Percentiles rank a stretch among this genome's conserved stretches.
Conservation (phyloP, 1,140 invertebrate species). For the Eriosoma lanigerum region DNA sequence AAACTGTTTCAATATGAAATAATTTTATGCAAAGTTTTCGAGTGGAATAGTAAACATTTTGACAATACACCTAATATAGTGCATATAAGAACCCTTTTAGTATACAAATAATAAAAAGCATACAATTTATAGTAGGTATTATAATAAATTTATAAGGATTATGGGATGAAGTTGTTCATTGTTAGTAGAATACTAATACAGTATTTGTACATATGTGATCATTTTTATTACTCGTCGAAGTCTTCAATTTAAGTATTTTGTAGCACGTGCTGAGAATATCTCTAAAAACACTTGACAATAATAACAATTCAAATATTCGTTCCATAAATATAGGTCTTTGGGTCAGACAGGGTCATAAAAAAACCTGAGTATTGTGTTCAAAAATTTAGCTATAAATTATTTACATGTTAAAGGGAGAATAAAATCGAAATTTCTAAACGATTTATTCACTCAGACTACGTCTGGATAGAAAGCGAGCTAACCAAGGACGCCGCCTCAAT, state of each 20-base stretch:
- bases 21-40: background rate
- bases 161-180: background rate
- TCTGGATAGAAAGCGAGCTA: constrained; percentile 39
- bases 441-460: background rate
- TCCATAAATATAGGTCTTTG: constrained; percentile 50
- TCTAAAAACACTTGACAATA: constrained; percentile 15
- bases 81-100: background rate
- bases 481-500: constrained; percentile 47
- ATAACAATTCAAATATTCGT: constrained; percentile 34
- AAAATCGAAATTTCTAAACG: constrained; percentile 47
- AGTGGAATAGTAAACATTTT: background rate
- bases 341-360: constrained; percentile 42
- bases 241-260: constrained; percentile 8
- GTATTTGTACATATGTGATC: background rate
- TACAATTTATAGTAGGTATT: background rate
- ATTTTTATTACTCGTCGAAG: constrained; percentile 26
- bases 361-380: background rate
- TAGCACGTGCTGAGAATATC: constrained; percentile 40
- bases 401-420: constrained; percentile 26
- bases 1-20: background rate
- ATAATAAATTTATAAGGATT: background rate
- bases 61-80: background rate
- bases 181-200: background rate
- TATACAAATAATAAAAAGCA: background rate
- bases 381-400: constrained; percentile 29